phyloP scores from a whole-genome alignment of 1,140 invertebrate species.

The Rhopalosiphum maidis region DNA sequence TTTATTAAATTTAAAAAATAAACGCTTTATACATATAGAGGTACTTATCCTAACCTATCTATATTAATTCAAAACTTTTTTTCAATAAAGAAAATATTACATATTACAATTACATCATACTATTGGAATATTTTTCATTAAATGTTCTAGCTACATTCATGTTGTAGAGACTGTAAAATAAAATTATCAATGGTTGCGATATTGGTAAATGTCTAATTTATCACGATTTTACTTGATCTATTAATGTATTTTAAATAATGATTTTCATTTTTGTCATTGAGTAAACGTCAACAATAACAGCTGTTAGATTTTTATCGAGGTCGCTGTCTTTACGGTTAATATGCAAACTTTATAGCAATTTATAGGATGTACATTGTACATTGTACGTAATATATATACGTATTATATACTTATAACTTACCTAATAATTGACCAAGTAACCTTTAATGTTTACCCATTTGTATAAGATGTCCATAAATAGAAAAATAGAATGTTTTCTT shows the following conservation, averaged over 20 bases:
- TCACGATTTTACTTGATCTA: constrained; percentile 18
- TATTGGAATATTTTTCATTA: background rate
- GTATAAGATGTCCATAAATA: background rate
- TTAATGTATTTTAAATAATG: background rate
- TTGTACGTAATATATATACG: background rate
- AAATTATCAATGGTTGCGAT: background rate
- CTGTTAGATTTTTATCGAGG: constrained; percentile 22
- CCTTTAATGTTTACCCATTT: background rate
- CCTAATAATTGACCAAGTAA: constrained; percentile 21
- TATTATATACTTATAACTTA: background rate
- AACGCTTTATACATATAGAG: no score
- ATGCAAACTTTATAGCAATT: constrained; percentile 28
- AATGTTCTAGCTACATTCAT: background rate
- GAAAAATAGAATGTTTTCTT: constrained; percentile 15
- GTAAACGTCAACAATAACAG: constrained; percentile 26
- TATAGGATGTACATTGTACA: background rate
- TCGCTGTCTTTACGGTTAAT: background rate
- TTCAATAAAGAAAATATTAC: background rate
- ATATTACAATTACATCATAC: background rate
- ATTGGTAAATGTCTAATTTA: background rate
- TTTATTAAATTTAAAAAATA: no score
- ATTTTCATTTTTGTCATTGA: constrained; percentile 27
- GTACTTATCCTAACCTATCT: no score
- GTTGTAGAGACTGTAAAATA: background rate
- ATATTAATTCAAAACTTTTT: no score